Evolutionary conservation across 2,888 invertebrate genomes (phyloP).

Genomic region (Ormyrus labotus): DNA sequence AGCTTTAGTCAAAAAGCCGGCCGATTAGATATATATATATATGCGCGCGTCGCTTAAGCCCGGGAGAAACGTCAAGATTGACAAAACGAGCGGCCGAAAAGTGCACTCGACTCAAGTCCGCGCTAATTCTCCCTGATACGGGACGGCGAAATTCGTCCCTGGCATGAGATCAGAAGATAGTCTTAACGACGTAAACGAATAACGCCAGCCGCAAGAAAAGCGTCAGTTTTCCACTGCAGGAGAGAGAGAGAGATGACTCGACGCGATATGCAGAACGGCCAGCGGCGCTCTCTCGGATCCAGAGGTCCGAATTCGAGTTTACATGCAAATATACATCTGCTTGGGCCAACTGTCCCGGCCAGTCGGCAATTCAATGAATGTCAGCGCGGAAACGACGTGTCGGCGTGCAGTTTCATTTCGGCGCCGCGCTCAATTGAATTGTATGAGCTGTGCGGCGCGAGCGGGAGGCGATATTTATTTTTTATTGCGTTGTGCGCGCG

Average conservation of each 20-base stretch:
- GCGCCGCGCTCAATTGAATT: conserved; percentile 31
- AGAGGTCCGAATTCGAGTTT: conserved; percentile 39
- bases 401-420: conserved; percentile 24
- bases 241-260: neutral
- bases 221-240: neutral
- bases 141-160: no score
- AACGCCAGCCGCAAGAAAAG: no score
- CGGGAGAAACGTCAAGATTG: no score
- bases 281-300: no score
- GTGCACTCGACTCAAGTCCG: no score
- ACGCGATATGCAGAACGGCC: neutral
- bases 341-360: conserved; percentile 30
- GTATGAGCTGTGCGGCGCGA: neutral
- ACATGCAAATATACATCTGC: conserved; percentile 55
- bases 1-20: no score
- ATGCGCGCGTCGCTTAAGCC: no score
- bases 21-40: no score
- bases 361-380: conserved; percentile 47
- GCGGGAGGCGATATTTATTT: neutral
- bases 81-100: no score
- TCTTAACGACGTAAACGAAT: no score
- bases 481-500: conserved; percentile 2
- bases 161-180: no score
- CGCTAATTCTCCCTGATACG: no score
- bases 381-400: conserved; percentile 16